These are phyloP conservation scores for Sylvia borin DNA, from an alignment of 2,797 vertebrate species.

Conservation along the genomic window DNA sequence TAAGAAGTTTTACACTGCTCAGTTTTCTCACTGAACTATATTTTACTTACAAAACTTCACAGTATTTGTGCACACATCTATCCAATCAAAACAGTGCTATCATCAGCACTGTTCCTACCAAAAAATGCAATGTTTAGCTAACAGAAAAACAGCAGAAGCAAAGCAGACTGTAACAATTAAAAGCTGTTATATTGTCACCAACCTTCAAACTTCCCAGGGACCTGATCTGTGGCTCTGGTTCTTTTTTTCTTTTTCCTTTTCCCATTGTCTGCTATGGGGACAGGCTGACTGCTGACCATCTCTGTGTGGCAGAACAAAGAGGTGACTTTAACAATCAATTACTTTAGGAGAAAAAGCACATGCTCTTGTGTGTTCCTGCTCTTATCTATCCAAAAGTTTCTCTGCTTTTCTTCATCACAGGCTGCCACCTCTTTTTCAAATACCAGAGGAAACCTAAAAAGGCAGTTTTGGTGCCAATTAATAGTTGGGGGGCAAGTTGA, in stretches of 20 bases:
- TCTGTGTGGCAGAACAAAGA: slow-evolving; percentile 70
- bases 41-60: not conserved
- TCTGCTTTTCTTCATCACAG: not conserved
- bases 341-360: not conserved
- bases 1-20: not conserved
- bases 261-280: slow-evolving; percentile 83
- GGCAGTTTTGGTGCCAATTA: not conserved
- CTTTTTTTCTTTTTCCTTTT: slow-evolving; percentile 92
- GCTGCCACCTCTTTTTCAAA: not conserved
- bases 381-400: not conserved
- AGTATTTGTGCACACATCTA: not conserved
- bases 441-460: not conserved
- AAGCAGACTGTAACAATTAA: not conserved
- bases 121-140: not conserved
- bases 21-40: not conserved
- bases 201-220: slow-evolving; percentile 92
- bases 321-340: not conserved
- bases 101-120: not conserved
- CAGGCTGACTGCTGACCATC: slow-evolving; percentile 88
- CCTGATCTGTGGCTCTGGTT: slow-evolving; percentile 84
- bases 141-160: not conserved
- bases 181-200: slow-evolving; percentile 29
- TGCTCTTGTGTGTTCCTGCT: not conserved
- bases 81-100: not conserved
- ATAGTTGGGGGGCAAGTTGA: not conserved